Evolutionary conservation across 2,888 invertebrate species (phyloP).

Genomic region (Pherbina coryleti): DNA sequence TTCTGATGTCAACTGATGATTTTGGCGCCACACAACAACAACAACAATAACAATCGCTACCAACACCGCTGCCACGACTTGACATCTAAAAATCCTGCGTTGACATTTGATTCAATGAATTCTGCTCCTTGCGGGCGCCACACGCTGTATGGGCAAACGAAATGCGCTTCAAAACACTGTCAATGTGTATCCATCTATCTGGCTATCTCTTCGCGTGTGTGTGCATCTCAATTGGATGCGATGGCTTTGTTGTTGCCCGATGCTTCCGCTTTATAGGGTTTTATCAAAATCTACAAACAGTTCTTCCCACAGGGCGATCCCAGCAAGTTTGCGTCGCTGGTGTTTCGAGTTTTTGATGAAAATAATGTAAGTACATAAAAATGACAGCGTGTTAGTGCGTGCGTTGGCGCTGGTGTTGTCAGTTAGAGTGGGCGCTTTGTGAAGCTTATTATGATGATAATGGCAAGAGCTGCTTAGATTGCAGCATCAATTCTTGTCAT

Average conservation of each 20-base stretch:
- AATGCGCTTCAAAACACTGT: not conserved
- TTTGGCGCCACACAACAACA: not conserved
- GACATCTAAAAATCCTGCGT: not conserved
- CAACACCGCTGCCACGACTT: not conserved
- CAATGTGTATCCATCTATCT: not conserved
- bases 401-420: too few relatives aligned
- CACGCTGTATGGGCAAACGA: constrained; percentile 17
- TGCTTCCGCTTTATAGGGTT: constrained; percentile 77
- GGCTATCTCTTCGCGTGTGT: not conserved
- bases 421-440: too few relatives aligned
- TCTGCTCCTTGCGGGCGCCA: constrained; percentile 1
- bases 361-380: constrained; percentile 86
- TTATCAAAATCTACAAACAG: constrained; percentile 99
- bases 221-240: constrained; percentile 10
- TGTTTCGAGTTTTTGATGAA: constrained; percentile 98
- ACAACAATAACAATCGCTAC: not conserved
- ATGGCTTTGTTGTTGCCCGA: constrained; percentile 19
- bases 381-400: not conserved
- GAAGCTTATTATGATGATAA: too few relatives aligned
- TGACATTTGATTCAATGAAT: constrained; percentile 3
- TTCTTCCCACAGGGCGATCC: constrained; percentile 99
- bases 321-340: constrained; percentile 97
- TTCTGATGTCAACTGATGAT: not conserved
- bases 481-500: too few relatives aligned
- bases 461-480: too few relatives aligned